Base-by-base conservation (phyloP, 1,140 invertebrate genomes). In the Monochamus saltuarius region DNA sequence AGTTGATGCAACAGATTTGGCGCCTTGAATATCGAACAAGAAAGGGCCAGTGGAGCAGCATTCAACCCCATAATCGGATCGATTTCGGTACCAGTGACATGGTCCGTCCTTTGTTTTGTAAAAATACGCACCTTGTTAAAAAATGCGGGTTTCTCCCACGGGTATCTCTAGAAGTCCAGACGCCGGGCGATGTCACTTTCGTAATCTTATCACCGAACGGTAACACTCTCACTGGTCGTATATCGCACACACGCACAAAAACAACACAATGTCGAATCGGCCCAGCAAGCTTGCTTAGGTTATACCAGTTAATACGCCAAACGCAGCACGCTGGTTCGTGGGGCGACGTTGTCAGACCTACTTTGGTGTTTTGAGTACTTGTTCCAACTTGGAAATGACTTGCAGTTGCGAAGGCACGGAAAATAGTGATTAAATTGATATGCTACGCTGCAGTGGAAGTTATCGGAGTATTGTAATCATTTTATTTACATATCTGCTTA, bases 251-350 rank as follows among this genome's bases (percentile, higher is more conserved):
- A 53, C 51, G 7, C 16, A 53, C 36, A 34, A 36, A 9, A 34
- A 38, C 38, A 39, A 36, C 11, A 13, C 37, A 19, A 19, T 46
- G 22, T 17, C 51, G 16, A 53, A 53, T 53, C 40, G 16, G 51
- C 36, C 10, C 38, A 19, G 51, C 37, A 16, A 51, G 17, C 13
- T 50, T 34, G 47, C 29, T 35, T 39, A 40, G 14, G 22, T 53
- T 53, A 36, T 19, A 38, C 29, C 8, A 39, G 51, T 53, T 11
- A 7, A 38, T 53, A 53, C 51, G 51, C 51, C 22, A 53, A 53
- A 53, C 51, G 51, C 38, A 53, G 51, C 51, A 53, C 51, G 51
- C 51, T 53, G 37, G 49, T 36, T 51, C 14, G 13, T 13, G 29
- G 7, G 10, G 37, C 51, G 51, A n/a, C 16, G 51, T 53, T 53